Evolutionary conservation across 2,797 vertebrate genomes (phyloP).

Genomic region (Rhabdophis nuchalis): DNA sequence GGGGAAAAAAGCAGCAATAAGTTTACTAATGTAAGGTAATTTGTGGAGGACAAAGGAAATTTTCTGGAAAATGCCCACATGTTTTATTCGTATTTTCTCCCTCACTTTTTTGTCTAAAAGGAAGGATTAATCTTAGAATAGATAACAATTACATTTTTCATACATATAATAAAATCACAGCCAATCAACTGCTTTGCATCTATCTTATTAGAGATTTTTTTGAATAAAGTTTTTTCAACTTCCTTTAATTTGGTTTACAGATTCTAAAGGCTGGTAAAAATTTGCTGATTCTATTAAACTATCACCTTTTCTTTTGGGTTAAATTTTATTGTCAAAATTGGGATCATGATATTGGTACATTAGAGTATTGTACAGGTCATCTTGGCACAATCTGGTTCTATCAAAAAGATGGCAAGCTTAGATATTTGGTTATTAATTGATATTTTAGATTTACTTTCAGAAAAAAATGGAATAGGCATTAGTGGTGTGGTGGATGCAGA

Average conservation of each 20-base stretch:
- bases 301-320: neutral
- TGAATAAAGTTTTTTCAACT: neutral
- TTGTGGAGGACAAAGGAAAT: neutral
- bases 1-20: neutral
- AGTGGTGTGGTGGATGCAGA: neutral
- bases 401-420: neutral
- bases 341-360: neutral
- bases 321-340: neutral
- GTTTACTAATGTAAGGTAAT: neutral
- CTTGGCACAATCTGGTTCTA: neutral
- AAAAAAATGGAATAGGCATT: neutral
- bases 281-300: neutral
- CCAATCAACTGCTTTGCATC: neutral
- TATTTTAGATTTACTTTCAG: neutral
- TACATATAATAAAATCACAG: neutral
- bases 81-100: neutral
- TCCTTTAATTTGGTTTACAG: neutral
- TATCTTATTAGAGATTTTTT: neutral
- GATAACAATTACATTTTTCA: neutral
- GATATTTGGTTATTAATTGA: neutral
- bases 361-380: neutral
- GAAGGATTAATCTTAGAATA: neutral
- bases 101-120: neutral
- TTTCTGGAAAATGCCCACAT: neutral
- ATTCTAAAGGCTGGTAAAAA: neutral